Evolutionary conservation across 2,113 vertebrate species (phyloP), one percentile per base, ranked within the genome.

Genomic region (Oenanthe oenanthe): DNA sequence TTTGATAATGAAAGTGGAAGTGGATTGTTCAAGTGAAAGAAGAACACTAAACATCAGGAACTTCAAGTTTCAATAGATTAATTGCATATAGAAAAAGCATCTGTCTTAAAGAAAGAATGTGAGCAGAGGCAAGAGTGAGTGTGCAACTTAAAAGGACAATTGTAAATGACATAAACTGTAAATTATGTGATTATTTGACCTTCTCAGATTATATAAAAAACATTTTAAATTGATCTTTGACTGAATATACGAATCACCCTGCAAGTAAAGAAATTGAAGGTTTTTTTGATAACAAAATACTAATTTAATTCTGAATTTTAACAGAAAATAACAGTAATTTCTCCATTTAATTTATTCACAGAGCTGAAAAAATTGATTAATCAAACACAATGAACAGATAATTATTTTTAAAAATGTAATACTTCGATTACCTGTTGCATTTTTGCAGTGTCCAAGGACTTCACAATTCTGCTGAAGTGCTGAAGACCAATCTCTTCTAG

Each of bases 401-500:
- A 43, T 40, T 71, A 12, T 25, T 60, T 43, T 70, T 6, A 0
- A 2, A 74, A 67, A 48, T 47, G 6, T 51, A 81, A 28, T 72
- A 68, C 48, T 81, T 70, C 68, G 72, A 97, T 98, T 97, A 99
- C 99, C 97, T 97, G 98, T 89, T 97, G 89, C 93, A 98, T 98
- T 96, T 99, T 99, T 89, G 84, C 89, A 38, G 34, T 18, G 19
- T 98, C 98, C 95, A 98, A 97, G 57, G 98, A 98, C 94, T 95
- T 98, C 82, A 99, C 62, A 62, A 99, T 98, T 97, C 82, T 98
- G 42, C 97, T 93, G 95, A 99, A 99, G 62, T 61, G 34, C 66
- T 96, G 97, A 76, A 99, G 75, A 93, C 99, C 99, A 1, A 99
- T 97, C 50, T 99, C 98, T 71, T 98, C 98, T 24, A 99, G 97